phyloP scores from a whole-genome alignment of 2,888 invertebrate genomes.

The Leuctra nigra region DNA sequence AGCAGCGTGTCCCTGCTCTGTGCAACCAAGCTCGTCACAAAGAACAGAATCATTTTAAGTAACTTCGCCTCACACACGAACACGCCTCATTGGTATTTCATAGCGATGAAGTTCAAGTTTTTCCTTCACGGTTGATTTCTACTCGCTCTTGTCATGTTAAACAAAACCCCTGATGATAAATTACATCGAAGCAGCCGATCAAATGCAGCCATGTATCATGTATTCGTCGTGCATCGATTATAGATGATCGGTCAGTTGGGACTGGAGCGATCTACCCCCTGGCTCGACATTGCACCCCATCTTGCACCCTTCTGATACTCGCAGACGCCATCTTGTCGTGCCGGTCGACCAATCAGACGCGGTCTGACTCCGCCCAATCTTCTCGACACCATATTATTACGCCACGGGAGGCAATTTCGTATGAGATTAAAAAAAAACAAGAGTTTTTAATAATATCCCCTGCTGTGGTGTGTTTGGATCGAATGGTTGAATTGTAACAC shows the following conservation, averaged over 20 bases:
- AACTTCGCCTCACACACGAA: too few species aligned
- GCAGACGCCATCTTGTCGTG: neutral
- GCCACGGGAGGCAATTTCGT: neutral
- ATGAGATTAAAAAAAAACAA: neutral
- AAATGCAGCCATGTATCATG: neutral
- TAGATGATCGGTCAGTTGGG: neutral
- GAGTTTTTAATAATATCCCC: neutral
- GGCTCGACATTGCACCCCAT: neutral
- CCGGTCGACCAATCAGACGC: neutral
- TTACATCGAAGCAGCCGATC: neutral
- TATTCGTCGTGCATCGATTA: neutral
- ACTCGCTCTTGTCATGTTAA: neutral
- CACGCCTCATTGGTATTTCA: too few species aligned
- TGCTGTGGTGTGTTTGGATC: neutral
- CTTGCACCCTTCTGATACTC: neutral
- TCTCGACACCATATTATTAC: neutral
- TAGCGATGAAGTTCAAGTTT: neutral
- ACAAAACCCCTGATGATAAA: neutral
- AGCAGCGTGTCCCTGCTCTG: too few species aligned
- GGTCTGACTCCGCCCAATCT: slow-evolving; percentile 1
- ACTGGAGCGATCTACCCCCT: neutral
- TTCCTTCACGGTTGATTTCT: neutral
- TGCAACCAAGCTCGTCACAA: too few species aligned
- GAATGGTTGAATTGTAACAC: neutral
- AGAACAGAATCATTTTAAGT: too few species aligned